phyloP scores from a whole-genome alignment of 2,113 vertebrate species.

The Jacana jacana region DNA sequence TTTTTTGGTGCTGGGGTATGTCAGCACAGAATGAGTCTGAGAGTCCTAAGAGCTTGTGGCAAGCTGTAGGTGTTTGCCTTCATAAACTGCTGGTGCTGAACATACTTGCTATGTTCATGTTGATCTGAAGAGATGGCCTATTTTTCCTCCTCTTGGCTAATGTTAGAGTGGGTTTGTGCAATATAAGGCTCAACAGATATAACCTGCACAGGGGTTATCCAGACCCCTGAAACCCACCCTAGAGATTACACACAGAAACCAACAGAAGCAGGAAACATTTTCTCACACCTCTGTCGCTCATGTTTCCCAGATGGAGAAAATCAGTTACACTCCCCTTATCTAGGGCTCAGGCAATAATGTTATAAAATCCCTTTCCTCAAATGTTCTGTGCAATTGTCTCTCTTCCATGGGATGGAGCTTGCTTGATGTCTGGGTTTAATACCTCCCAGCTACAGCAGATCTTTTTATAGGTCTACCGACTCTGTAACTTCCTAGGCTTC shows the following conservation, averaged over 20 bases:
- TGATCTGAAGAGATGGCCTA: neutral
- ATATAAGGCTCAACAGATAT: neutral
- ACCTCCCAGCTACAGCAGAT: neutral
- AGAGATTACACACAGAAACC: neutral
- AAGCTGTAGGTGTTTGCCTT: neutral
- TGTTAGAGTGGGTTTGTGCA: neutral
- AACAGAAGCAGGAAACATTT: neutral
- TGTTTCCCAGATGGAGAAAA: neutral
- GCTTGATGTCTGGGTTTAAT: neutral
- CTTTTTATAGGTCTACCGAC: neutral
- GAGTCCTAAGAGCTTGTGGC: neutral
- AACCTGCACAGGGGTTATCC: neutral
- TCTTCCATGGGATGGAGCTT: neutral
- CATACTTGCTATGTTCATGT: neutral
- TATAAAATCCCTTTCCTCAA: neutral
- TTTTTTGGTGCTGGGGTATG: neutral
- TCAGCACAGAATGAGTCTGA: neutral
- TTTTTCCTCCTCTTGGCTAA: neutral
- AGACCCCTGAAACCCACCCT: neutral
- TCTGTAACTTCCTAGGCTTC: neutral
- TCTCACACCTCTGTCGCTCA: neutral
- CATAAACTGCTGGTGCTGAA: neutral
- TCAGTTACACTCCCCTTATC: neutral
- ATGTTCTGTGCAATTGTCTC: accelerated
- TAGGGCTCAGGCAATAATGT: neutral